Conservation (phyloP, 2,797 vertebrate genomes). For the Discoglossus pictus region DNA sequence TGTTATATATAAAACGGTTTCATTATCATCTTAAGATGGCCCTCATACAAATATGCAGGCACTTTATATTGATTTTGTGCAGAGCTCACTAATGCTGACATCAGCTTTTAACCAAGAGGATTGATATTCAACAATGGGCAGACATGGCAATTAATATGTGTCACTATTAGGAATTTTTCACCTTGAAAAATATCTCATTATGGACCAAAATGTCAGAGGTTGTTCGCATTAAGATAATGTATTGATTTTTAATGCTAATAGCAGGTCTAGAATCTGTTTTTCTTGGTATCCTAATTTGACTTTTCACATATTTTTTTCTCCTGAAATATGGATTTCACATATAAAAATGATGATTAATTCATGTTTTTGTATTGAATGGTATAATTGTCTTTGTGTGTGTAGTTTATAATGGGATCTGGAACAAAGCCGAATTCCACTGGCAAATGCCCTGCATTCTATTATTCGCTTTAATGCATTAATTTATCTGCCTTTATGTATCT, state of each 20-base stretch:
- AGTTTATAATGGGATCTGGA: constrained; percentile 1
- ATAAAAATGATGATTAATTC: no score
- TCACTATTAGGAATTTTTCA: background rate
- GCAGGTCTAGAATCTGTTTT: background rate
- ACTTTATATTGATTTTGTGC: constrained; percentile 47
- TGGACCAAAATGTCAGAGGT: background rate
- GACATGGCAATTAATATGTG: no score
- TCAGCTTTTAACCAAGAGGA: no score
- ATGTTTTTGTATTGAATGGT: background rate
- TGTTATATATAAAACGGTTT: no score
- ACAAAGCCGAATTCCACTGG: background rate
- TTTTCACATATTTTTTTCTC: constrained; percentile 2
- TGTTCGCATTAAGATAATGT: background rate
- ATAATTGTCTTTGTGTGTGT: background rate
- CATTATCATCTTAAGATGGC: no score
- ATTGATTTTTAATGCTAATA: constrained; percentile 29
- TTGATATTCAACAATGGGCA: no score
- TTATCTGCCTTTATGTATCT: constrained; percentile 6
- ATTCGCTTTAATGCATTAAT: background rate
- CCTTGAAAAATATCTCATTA: no score
- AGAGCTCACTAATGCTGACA: background rate
- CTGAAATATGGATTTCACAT: constrained; percentile 4
- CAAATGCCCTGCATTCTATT: background rate
- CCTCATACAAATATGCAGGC: constrained; percentile 32
- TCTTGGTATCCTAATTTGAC: background rate